Evolutionary conservation across 2,797 vertebrate genomes (phyloP).

Genomic region (Xyrichtys novacula): DNA sequence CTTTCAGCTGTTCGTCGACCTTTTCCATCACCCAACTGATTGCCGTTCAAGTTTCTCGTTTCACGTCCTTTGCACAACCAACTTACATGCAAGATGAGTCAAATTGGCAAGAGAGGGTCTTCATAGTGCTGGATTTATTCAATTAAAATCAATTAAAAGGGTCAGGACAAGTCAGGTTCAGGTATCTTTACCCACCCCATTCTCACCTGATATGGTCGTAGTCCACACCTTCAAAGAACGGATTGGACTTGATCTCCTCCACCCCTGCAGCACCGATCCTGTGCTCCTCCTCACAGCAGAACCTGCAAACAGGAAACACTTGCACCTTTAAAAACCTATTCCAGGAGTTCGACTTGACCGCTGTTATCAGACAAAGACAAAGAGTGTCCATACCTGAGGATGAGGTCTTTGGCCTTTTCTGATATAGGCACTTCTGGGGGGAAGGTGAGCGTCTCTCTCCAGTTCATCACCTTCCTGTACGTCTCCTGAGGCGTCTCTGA

Average conservation of each 20-base stretch:
- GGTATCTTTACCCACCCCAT: background rate
- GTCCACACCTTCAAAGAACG: slow-evolving; percentile 98
- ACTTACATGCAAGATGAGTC: no score
- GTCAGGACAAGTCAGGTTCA: no score
- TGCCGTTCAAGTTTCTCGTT: no score
- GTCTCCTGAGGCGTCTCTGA: slow-evolving; percentile 99
- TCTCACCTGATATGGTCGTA: slow-evolving; percentile 97
- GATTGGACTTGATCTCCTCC: slow-evolving; percentile 96
- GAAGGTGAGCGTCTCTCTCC: slow-evolving; percentile 96
- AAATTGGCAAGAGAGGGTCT: no score
- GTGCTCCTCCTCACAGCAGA: slow-evolving; percentile 98
- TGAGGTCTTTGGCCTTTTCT: slow-evolving; percentile 98
- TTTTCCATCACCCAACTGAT: no score
- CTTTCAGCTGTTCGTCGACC: no score
- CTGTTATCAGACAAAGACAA: background rate
- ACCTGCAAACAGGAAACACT: slow-evolving; percentile 79
- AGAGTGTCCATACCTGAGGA: slow-evolving; percentile 88
- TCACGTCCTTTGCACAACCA: no score
- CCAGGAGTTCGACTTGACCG: background rate
- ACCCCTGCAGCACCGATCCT: slow-evolving; percentile 92
- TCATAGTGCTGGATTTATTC: no score
- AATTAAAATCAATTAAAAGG: no score
- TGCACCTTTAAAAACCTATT: background rate
- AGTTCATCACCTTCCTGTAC: slow-evolving; percentile 99
- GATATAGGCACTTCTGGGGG: slow-evolving; percentile 98